Evolutionary conservation across 1,140 invertebrate species (phyloP), one percentile per base, ranked within the genome.

Genomic region (Drosophila pachea): DNA sequence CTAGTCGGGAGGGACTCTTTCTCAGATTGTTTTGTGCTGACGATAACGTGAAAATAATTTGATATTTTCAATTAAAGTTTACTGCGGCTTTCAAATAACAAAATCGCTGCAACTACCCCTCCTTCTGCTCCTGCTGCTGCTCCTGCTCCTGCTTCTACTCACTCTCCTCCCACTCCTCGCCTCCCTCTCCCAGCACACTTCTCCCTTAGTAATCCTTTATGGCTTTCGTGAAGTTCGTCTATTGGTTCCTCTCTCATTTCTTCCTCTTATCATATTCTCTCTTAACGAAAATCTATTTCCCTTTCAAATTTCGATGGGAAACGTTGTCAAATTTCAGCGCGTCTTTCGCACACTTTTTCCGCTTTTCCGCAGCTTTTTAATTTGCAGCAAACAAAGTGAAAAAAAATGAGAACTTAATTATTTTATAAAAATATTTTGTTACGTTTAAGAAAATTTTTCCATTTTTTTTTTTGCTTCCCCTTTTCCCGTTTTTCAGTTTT

Each of bases 401-500:
- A 72, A 71, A 81, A 43, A 81, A 67, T 71, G 73, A 73, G 78
- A 82, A 82, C 71, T 81, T 82, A 74, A 77, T 82, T 82, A 82
- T 82, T 82, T 82, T 82, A 83, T 74, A 82, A 82, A 82, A 82
- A 82, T 82, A 82, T 82, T 82, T 82, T 82, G 74, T 74, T 82
- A 72, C 70, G 74, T 82, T 68, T 77, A 77, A 77, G 71, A 82
- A 82, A 56, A 77, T 82, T 81, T 63, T 66, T 53, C 53, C 1
- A 60, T 68, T 71, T 64, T 67, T 59, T 66, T 71, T 77, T 64
- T 71, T 43, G 12, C 12, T 12, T 33, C 11, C 48, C 55, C 56
- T 16, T 4, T 4, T 45, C 32, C 42, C 5, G 38, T n/a, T 64
- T 67, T 59, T 54, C 0, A 52, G 60, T 68, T 74, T 60, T 70